Conservation (phyloP, 2,113 vertebrate species). For the Lates calcarifer region DNA sequence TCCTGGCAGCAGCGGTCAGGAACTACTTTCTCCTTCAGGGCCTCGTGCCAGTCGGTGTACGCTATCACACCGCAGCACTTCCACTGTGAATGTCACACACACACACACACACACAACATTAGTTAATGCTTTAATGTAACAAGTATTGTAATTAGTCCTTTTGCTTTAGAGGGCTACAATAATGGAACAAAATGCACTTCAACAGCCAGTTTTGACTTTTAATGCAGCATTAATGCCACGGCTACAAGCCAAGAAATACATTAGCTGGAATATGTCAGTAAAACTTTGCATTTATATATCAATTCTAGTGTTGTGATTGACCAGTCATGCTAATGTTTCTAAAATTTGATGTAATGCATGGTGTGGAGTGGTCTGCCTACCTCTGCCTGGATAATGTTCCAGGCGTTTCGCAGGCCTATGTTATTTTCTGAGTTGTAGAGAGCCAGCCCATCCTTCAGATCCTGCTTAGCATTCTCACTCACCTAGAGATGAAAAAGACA, state of each 20-base stretch:
- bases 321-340: constrained; percentile 4
- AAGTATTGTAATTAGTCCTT: constrained; percentile 24
- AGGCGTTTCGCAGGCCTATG: constrained; percentile 95
- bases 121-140: constrained; percentile 9
- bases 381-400: constrained; percentile 99
- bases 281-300: constrained; percentile 18
- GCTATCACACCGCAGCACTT: constrained; percentile 96
- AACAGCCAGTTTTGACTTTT: constrained; percentile 29
- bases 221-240: constrained; percentile 39
- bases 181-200: constrained; percentile 15
- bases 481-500: constrained; percentile 84
- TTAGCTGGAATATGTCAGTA: constrained; percentile 52
- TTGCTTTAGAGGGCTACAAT: constrained; percentile 18
- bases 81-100: constrained; percentile 85
- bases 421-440: constrained; percentile 97
- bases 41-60: constrained; percentile 93
- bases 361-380: constrained; percentile 72
- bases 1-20: constrained; percentile 97
- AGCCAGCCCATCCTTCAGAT: constrained; percentile 94
- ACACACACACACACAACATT: constrained; percentile 42
- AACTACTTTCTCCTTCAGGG: constrained; percentile 92
- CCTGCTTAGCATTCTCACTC: constrained; percentile 94
- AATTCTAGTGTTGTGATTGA: neutral
- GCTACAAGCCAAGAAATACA: constrained; percentile 36
- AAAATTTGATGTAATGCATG: neutral